Evolutionary conservation across 2,113 vertebrate genomes (phyloP), one percentile per base, ranked within the genome.

Genomic region (Ammodytes dubius): DNA sequence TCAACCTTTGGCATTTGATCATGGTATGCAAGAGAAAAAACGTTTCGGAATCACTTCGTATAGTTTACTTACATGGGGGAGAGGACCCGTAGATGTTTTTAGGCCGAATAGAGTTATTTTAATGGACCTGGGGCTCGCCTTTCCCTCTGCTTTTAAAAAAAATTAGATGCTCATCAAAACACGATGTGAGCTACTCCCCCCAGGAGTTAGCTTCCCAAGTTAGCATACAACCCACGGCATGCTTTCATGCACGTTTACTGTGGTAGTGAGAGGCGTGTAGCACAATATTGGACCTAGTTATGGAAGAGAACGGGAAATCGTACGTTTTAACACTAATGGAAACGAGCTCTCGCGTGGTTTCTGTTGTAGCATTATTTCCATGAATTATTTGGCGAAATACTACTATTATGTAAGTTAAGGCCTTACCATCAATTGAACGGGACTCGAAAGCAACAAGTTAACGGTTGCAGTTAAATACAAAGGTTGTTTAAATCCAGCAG

Each of bases 1-100:
- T n/a, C 84, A 87, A 81, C 83, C 82, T 77, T 79, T 88, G 63
- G 87, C 65, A 63, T 86, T 87, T 84, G 46, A 67, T 79, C 74
- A 35, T 50, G n/a, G 56, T 67, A 40, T 54, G 39, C 6, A 3
- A 17, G 1, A 53, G 0, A 17, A 5, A 9, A 56, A 81, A 60
- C 42, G 10, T 3, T 1, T 43, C 4, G 0, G 6, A 64, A 52
- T 46, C 5, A 6, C 43, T 6, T 45, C 13, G 37, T 42, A 7
- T 19, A 19, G 6, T 11, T 1, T 6, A 11, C 1, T 10, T 11
- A 7, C 2, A 4, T 6, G 4, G 6, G 1, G 0, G 1, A 0
- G 1, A 12, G 3, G n/a, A 7, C 0, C 5, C 1, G 5, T 7
- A 3, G 1, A 7, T 5, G 4, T 0, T 4, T 39, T 14, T 35